A percentile compares a stretch with the other conserved stretches of the same genome.
phyloP scores from a whole-genome alignment of 2,113 vertebrate species.

The Noturus placidus region DNA sequence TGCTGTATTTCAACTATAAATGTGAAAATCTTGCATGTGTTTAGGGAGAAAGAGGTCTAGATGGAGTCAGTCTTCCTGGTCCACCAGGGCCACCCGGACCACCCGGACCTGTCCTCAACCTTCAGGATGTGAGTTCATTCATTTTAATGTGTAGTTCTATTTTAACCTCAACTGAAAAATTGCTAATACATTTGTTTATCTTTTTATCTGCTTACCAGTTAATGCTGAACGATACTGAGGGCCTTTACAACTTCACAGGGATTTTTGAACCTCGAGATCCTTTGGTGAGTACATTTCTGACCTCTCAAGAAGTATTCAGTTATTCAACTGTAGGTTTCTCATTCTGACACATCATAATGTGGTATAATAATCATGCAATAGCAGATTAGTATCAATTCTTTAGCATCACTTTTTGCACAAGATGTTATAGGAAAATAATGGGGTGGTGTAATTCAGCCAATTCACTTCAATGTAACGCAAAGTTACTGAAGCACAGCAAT shows the following conservation, averaged over 20 bases:
- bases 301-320: not conserved
- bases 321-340: not conserved
- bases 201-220: constrained; percentile 65
- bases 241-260: constrained; percentile 78
- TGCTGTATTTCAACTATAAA: not conserved
- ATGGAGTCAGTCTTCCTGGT: constrained; percentile 77
- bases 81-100: constrained; percentile 86
- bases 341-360: not conserved
- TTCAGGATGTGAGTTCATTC: constrained; percentile 77
- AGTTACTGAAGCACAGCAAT: not conserved
- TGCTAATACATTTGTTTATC: not conserved
- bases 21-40: constrained; percentile 14
- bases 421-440: not conserved
- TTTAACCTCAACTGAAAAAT: not conserved
- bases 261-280: constrained; percentile 73
- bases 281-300: constrained; percentile 67
- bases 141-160: not conserved
- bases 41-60: constrained; percentile 83
- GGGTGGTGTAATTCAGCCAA: not conserved
- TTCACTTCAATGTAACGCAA: not conserved
- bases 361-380: not conserved
- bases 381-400: not conserved
- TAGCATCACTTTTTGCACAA: not conserved
- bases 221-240: constrained; percentile 80
- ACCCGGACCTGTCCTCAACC: constrained; percentile 75